phyloP scores from a whole-genome alignment of 2,797 vertebrate species.

The Poecilia wingei region DNA sequence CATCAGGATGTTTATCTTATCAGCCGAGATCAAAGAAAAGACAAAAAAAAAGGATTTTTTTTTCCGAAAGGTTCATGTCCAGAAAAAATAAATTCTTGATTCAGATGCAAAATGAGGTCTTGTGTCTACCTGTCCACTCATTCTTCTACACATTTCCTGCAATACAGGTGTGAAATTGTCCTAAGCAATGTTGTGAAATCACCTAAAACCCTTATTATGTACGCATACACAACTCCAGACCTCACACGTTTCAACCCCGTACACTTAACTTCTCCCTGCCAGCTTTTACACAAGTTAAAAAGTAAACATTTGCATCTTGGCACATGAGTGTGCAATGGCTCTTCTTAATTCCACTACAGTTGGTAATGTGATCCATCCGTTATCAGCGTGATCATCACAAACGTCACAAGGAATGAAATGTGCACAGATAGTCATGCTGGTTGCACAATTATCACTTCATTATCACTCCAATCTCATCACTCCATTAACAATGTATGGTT shows the following conservation, averaged over 20 bases:
- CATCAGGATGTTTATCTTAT: slow-evolving; percentile 36
- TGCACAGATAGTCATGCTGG: background rate
- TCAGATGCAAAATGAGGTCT: slow-evolving; percentile 13
- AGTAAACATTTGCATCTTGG: background rate
- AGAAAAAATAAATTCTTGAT: slow-evolving; percentile 29
- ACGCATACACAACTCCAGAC: background rate
- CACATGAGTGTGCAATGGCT: background rate
- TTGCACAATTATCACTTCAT: slow-evolving; percentile 3
- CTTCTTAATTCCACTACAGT: slow-evolving; percentile 5
- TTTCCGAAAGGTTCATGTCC: slow-evolving; percentile 28
- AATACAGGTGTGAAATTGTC: slow-evolving; percentile 33
- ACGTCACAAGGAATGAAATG: slow-evolving; percentile 10
- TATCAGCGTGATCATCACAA: slow-evolving; percentile 5
- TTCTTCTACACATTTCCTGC: slow-evolving; percentile 32
- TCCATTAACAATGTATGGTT: background rate
- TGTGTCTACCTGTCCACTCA: slow-evolving; percentile 54
- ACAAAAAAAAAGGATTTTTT: slow-evolving; percentile 34
- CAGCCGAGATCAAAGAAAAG: slow-evolving; percentile 42
- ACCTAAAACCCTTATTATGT: slow-evolving; percentile 30
- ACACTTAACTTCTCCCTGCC: slow-evolving; percentile 7
- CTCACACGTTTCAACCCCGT: background rate
- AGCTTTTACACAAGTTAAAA: slow-evolving; percentile 25
- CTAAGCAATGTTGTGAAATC: slow-evolving; percentile 57
- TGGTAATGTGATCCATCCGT: background rate
- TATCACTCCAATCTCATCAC: slow-evolving; percentile 4